A percentile compares a stretch with the other conserved stretches of the same genome.
phyloP scores from a whole-genome alignment of 1,140 invertebrate species.

The Drosophila tropicalis region DNA sequence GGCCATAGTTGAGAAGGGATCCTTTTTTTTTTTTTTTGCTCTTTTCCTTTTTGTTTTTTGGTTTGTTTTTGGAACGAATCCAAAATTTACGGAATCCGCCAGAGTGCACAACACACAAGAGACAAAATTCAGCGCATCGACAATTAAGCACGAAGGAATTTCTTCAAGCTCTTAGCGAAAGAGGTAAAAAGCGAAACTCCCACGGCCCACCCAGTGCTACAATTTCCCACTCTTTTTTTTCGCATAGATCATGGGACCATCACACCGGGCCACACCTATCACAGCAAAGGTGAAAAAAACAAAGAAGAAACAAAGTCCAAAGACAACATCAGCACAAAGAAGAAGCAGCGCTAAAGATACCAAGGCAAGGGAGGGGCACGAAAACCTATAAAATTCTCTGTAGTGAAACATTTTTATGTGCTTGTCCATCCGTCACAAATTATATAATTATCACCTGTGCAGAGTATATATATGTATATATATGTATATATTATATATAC shows the following conservation, averaged over 20 bases:
- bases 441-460: constrained; percentile 82
- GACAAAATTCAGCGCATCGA: constrained; percentile 74
- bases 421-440: constrained; percentile 81
- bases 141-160: constrained; percentile 79
- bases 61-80: constrained; percentile 66
- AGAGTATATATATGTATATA: constrained; percentile 37
- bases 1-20: constrained; percentile 60
- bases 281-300: constrained; percentile 49
- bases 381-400: constrained; percentile 73
- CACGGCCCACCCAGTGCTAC: constrained; percentile 80
- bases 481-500: constrained; percentile 28
- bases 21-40: constrained; percentile 1
- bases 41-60: neutral
- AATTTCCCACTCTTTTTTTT: constrained; percentile 76
- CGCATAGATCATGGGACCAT: constrained; percentile 47
- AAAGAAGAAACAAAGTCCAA: constrained; percentile 61
- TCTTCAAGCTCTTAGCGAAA: constrained; percentile 25
- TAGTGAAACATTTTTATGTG: constrained; percentile 79
- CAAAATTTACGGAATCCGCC: constrained; percentile 79
- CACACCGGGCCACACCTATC: constrained; percentile 38
- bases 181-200: constrained; percentile 55
- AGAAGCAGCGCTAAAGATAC: constrained; percentile 21
- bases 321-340: constrained; percentile 32
- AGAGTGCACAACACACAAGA: constrained; percentile 55
- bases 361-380: constrained; percentile 11